A percentile compares a stretch with the other conserved stretches of the same genome.
Conservation (phyloP, 2,113 vertebrate species). For the Choloepus hoffmanni region DNA sequence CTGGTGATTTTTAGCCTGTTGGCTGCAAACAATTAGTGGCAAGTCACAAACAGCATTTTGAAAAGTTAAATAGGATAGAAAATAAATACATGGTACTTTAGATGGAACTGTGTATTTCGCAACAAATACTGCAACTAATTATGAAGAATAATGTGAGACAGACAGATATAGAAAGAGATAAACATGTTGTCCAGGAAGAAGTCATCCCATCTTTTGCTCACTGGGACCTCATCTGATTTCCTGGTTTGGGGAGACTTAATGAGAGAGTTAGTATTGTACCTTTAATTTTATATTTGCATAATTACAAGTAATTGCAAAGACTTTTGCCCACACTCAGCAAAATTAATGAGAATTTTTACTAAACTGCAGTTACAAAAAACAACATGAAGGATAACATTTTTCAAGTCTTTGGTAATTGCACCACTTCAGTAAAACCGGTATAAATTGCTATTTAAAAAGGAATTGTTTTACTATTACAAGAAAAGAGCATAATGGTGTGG, state of each 20-base stretch:
- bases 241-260: background rate
- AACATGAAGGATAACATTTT: background rate
- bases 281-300: background rate
- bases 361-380: background rate
- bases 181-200: background rate
- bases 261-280: background rate
- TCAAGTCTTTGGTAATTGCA: background rate
- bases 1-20: background rate
- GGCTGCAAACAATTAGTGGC: background rate
- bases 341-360: background rate
- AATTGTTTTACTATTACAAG: background rate
- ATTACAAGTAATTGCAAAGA: background rate
- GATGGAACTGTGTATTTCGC: background rate
- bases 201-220: background rate
- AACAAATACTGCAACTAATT: background rate
- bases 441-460: background rate
- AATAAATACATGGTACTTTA: background rate
- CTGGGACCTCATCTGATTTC: background rate
- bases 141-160: background rate
- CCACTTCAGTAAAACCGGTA: background rate
- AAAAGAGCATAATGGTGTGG: background rate
- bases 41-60: background rate
- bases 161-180: background rate
- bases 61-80: constrained; percentile 2
- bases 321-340: background rate